phyloP scores from a whole-genome alignment of 2,113 vertebrate genomes.

The Podarcis muralis region DNA sequence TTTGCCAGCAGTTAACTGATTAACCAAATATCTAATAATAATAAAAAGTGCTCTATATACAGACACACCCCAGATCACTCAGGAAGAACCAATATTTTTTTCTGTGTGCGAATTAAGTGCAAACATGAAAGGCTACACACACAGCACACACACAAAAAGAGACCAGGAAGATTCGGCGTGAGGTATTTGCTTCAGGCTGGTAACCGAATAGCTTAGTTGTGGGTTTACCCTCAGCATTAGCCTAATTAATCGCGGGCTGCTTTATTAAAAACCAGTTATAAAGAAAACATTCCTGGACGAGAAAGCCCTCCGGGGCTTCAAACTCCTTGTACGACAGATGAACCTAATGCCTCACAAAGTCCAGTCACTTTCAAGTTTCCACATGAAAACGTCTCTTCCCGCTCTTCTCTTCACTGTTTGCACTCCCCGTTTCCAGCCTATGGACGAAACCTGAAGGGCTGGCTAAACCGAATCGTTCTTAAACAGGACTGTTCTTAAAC shows the following conservation, averaged over 20 bases:
- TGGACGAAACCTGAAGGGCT: background rate
- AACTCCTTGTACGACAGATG: slow-evolving; percentile 29
- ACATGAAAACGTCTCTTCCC: slow-evolving; percentile 19
- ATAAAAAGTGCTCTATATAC: background rate
- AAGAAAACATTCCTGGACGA: slow-evolving; percentile 58
- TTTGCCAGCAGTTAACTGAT: slow-evolving; percentile 43
- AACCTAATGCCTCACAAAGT: slow-evolving; percentile 17
- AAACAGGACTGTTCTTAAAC: no score
- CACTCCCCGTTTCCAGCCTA: slow-evolving; percentile 12
- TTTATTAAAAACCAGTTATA: slow-evolving; percentile 56
- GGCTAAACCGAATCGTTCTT: no score
- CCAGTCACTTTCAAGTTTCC: slow-evolving; percentile 34
- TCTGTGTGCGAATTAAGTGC: background rate
- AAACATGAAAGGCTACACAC: slow-evolving; percentile 33
- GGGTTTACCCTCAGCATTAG: slow-evolving; percentile 65
- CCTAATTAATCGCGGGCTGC: slow-evolving; percentile 63
- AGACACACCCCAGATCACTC: slow-evolving; percentile 9
- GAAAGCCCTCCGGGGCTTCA: slow-evolving; percentile 33
- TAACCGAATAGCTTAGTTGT: slow-evolving; percentile 30
- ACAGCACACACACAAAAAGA: slow-evolving; percentile 9
- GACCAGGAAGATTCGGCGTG: slow-evolving; percentile 37
- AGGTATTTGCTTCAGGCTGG: slow-evolving; percentile 56
- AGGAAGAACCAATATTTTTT: background rate
- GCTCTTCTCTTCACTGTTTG: background rate
- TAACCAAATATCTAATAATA: slow-evolving; percentile 38